phyloP scores from a whole-genome alignment of 2,888 invertebrate genomes.

The Sussaba pulchella region DNA sequence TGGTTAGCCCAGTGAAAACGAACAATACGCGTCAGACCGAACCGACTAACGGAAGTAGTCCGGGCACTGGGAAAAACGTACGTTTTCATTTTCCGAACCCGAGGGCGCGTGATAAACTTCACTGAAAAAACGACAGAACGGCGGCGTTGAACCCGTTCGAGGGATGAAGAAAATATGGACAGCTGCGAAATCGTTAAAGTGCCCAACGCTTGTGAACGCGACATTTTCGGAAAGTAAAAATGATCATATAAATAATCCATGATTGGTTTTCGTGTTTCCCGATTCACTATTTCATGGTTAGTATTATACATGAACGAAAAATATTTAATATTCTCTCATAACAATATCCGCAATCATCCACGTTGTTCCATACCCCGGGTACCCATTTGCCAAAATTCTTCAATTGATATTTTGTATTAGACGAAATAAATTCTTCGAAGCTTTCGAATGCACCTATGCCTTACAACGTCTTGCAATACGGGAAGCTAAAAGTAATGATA shows the following conservation, averaged over 20 bases:
- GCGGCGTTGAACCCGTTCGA: constrained; percentile 4
- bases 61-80: constrained; percentile 51
- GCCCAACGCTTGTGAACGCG: constrained; percentile 50
- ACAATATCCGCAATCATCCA: constrained; percentile 11
- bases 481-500: constrained; percentile 44
- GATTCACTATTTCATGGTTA: constrained; percentile 3
- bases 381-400: too few relatives aligned
- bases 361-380: too few relatives aligned
- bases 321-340: constrained; percentile 13
- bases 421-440: too few relatives aligned
- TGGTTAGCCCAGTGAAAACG: constrained; percentile 41
- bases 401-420: too few relatives aligned
- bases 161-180: background rate
- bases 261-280: constrained; percentile 37
- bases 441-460: constrained; percentile 6
- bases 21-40: constrained; percentile 60
- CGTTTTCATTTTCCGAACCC: constrained; percentile 45
- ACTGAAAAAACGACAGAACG: constrained; percentile 49
- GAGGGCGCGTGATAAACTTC: constrained; percentile 55
- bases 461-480: constrained; percentile 34
- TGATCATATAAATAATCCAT: constrained; percentile 61
- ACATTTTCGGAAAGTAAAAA: constrained; percentile 44
- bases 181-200: constrained; percentile 48
- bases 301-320: constrained; percentile 7
- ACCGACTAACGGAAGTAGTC: constrained; percentile 56